Evolutionary conservation across 2,888 invertebrate genomes (phyloP), one percentile per base, ranked within the genome.

Genomic region (Aquatica leii): DNA sequence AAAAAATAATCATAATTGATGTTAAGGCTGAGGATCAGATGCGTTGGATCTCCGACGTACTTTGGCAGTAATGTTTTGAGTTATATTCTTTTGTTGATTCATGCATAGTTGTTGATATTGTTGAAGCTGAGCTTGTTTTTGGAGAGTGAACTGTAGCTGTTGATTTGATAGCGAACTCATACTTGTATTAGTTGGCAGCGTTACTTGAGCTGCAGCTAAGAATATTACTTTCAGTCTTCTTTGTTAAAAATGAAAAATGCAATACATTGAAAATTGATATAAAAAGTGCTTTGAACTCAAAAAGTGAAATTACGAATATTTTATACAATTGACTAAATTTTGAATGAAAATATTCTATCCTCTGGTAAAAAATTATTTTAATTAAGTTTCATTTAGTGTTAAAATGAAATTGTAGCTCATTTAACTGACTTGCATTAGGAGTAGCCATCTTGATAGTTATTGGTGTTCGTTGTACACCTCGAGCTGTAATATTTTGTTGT

Each of bases 351-450:
- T 35, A 24, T 50, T 49, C n/a, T 15, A 50, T 49, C 40, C 52
- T 57, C 31, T 18, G 15, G 20, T 12, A 34, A 17, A 8, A 14
- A 37, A 52, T 14, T 52, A 14, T n/a, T 37, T 55, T 55, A 31
- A 43, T 17, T 51, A 57, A 53, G 52, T 65, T 43, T 65, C 61
- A 65, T 61, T 65, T 65, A 58, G 46, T 40, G 31, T 79, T 76
- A 70, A 79, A 69, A 73, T 78, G 75, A 71, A 80, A 77, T 68
- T 79, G 77, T 71, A 80, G 76, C 77, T 80, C 79, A 71, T 75
- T 78, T 69, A 81, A 81, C 81, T 82, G 81, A 81, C 81, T 82
- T 81, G 82, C 70, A 70, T 78, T 79, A 41, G 78, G 75, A 37
- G 73, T 74, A 12, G 81, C 78, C 79, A 82, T 81, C 74, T 81